Conservation (phyloP, 2,888 invertebrate genomes). For the Atherix ibis region DNA sequence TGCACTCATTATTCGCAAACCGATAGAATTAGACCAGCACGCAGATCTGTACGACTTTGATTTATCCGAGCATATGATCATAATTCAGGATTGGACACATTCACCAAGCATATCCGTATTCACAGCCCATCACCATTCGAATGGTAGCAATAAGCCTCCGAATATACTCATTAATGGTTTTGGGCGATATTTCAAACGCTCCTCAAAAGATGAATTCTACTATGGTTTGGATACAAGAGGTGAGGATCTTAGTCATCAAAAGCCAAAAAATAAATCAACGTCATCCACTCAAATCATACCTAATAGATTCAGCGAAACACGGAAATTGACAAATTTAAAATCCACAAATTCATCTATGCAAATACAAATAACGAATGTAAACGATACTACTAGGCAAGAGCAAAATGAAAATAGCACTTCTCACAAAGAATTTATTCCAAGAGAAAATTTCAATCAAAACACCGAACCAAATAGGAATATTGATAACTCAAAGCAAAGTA, state of each 20-base stretch:
- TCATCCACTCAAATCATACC: not conserved
- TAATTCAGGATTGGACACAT: constrained; percentile 71
- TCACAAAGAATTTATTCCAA: no score
- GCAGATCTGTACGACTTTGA: constrained; percentile 61
- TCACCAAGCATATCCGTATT: constrained; percentile 56
- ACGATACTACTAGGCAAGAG: no score
- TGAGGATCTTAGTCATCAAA: no score
- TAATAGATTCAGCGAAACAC: no score
- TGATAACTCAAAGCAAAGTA: not conserved
- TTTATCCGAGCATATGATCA: constrained; percentile 47
- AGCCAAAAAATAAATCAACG: not conserved
- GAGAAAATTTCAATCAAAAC: no score
- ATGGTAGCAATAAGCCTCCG: constrained; percentile 67
- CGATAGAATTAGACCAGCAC: constrained; percentile 47
- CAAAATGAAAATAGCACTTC: no score
- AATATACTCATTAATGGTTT: constrained; percentile 70
- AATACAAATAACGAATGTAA: no score
- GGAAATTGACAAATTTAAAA: no score
- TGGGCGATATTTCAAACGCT: constrained; percentile 37
- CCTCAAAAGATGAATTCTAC: no score
- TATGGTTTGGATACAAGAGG: no score
- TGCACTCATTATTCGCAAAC: constrained; percentile 54
- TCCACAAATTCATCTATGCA: no score
- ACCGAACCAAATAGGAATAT: no score
- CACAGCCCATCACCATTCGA: constrained; percentile 68